Evolutionary conservation across 64 coral and sea anemone species (phyloP).

Genomic region (Cladopsammia gracilis): DNA sequence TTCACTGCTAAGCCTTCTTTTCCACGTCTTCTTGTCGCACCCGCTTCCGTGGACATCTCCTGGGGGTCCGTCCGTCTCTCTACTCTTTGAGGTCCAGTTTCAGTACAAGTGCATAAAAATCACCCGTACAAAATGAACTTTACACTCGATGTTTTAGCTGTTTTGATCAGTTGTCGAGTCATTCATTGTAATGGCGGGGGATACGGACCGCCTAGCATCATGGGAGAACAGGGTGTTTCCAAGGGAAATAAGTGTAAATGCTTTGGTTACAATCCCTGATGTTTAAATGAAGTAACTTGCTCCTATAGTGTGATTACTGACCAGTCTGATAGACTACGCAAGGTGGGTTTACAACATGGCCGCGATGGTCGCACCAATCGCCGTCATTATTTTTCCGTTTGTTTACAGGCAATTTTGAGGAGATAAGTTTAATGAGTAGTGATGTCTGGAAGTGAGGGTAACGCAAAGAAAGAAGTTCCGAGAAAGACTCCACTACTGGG

Average conservation of each 20-base stretch:
- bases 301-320: background rate
- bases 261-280: background rate
- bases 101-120: background rate
- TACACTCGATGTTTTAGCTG: background rate
- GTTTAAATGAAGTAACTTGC: background rate
- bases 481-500: conserved; percentile 20
- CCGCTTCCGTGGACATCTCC: conserved; percentile 34
- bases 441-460: conserved; percentile 18
- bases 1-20: conserved; percentile 23
- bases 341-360: background rate
- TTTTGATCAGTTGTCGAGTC: conserved; percentile 35
- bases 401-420: background rate
- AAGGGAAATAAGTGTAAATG: too few relatives aligned
- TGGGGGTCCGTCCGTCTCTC: background rate
- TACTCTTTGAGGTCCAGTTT: background rate
- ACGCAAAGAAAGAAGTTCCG: background rate
- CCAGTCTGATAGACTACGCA: background rate
- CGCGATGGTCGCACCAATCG: too few relatives aligned
- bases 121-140: conserved; percentile 6
- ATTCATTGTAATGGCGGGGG: background rate
- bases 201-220: background rate
- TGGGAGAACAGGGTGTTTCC: conserved; percentile 9
- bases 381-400: background rate
- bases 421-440: background rate
- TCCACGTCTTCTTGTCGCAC: conserved; percentile 49